Evolutionary conservation across 2,113 vertebrate genomes (phyloP).

Genomic region (Myanophis thanlyinensis): DNA sequence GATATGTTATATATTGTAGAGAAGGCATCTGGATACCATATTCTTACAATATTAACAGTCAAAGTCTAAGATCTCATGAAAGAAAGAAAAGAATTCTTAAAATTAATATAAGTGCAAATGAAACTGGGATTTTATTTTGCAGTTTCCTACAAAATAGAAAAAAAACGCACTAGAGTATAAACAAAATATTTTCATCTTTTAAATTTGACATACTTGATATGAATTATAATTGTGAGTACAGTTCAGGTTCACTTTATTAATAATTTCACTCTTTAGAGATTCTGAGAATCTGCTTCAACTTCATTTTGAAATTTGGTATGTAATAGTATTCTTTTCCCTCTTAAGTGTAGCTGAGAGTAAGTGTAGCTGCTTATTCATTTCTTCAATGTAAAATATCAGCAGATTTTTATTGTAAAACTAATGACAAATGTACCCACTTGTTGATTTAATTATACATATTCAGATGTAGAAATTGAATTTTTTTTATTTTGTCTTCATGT

Average conservation of each 20-base stretch:
- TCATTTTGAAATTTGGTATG: background rate
- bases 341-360: too few species aligned
- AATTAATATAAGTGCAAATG: background rate
- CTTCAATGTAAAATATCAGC: background rate
- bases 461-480: background rate
- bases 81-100: background rate
- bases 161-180: background rate
- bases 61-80: background rate
- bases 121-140: background rate
- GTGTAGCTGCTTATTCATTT: background rate
- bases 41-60: background rate
- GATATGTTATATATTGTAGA: background rate
- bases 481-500: background rate
- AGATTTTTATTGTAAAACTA: background rate
- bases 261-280: background rate
- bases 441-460: background rate
- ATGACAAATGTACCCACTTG: background rate
- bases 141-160: background rate
- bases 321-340: background rate
- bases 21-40: background rate
- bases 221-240: background rate
- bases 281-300: background rate
- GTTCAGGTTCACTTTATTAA: background rate
- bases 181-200: background rate
- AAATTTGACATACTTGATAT: background rate